Base-by-base conservation (phyloP, 2,797 vertebrate genomes). In the Lithobates sylvaticus region DNA sequence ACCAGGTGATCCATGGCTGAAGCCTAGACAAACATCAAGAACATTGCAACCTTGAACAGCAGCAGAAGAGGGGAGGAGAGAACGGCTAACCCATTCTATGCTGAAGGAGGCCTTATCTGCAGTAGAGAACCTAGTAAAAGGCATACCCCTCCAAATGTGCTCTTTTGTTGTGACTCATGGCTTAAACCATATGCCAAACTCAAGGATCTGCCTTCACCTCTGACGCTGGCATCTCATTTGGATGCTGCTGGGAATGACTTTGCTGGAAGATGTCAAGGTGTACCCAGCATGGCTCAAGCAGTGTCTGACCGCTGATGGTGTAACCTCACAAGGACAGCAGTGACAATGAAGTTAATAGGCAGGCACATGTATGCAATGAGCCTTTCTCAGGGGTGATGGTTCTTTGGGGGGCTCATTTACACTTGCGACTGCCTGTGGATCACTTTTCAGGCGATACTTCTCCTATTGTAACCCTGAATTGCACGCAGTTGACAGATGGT, bases 31-130 rank as follows among this genome's bases (percentile, higher is more conserved):
- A 61, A 70, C 76, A 87, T 83, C 86, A 87, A 87, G 81, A 83
- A 79, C 86, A 87, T 84, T 76, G 86, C 86, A 87, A 87, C 81
- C 86, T 87, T 87, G 86, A 87, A 83, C 70, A 78, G 74, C 29
- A 78, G 39, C 69, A 64, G 61, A 47, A 61, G 75, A 79, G 86
- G 39, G 86, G 86, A 87, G 86, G 86, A 84, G 81, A 79, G 81
- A 87, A 42, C 29, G 18, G 81, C 16, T 87, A 87, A 87, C 86
- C 76, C 81, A 32, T 79, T 87, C 76, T 36, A 54, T 79, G 81
- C 81, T 73, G 83, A 70, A 87, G 58, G 58, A 84, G 86, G 86
- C 86, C 86, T 75, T 18, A 26, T 68, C 76, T 84, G 81, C 70
- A 58, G 54, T 29, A 78, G 27, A 78, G 27, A 26, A 23, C 65